These are phyloP conservation scores for Platerodrilus igneus DNA, from an alignment of 2,888 invertebrate genomes.

Conservation along the genomic window DNA sequence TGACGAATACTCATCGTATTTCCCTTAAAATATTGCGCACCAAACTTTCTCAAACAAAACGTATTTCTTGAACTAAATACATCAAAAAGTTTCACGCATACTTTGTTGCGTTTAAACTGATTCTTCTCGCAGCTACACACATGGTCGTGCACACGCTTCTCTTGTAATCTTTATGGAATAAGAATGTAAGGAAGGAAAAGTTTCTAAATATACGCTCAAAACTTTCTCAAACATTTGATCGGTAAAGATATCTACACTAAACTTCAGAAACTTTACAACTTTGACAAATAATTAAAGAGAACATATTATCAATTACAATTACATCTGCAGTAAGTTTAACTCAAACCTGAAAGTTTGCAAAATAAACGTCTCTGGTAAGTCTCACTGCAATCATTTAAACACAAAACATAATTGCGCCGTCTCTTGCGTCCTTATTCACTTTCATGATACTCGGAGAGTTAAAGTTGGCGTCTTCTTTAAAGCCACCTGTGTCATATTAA, in stretches of 20 bases:
- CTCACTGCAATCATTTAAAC: constrained; percentile 13
- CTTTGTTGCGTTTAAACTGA: no score
- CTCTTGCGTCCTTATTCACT: constrained; percentile 20
- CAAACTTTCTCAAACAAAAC: no score
- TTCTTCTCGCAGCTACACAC: constrained; percentile 22
- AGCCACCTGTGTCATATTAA: constrained; percentile 48
- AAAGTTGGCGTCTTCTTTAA: constrained; percentile 25
- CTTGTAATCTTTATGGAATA: constrained; percentile 32
- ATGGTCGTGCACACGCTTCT: constrained; percentile 27
- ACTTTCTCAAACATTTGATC: constrained; percentile 22
- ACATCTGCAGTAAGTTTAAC: no score
- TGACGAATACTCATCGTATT: no score
- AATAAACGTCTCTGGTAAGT: constrained; percentile 2
- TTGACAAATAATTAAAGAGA: no score
- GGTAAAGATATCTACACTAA: no score
- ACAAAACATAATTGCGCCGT: constrained; percentile 16
- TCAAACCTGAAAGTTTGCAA: no score
- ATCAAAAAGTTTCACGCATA: no score
- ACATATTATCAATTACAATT: no score
- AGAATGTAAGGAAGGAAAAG: constrained; percentile 25
- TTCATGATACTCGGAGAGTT: constrained; percentile 13
- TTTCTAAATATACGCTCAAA: constrained; percentile 8
- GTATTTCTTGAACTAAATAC: no score
- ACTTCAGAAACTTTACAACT: no score
- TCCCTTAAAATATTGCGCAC: no score